These are phyloP conservation scores for Aphaenogaster ashmeadi DNA, from an alignment of 1,140 invertebrate species.

Conservation along the genomic window DNA sequence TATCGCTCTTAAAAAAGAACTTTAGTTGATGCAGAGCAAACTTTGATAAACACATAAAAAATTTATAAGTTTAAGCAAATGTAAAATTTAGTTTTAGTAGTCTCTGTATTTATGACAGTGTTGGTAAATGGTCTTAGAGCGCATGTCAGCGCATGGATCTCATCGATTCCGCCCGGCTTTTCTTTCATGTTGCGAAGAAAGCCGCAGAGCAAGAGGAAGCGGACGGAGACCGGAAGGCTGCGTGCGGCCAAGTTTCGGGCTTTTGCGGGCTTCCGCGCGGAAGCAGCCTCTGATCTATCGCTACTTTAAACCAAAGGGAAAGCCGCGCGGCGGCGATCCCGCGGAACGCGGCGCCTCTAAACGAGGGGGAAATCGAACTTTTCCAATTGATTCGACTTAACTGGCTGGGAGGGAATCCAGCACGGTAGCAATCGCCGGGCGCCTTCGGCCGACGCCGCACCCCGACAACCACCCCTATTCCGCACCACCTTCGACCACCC, in stretches of 20 bases:
- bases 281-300: slow-evolving; percentile 77
- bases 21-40: background rate
- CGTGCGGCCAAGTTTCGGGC: slow-evolving; percentile 68
- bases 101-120: background rate
- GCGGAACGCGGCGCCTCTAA: slow-evolving; percentile 73
- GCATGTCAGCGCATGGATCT: slow-evolving; percentile 8
- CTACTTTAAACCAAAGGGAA: slow-evolving; percentile 75
- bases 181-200: slow-evolving; percentile 34
- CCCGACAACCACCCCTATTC: slow-evolving; percentile 16
- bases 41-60: background rate
- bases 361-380: slow-evolving; percentile 79
- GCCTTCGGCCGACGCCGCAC: slow-evolving; percentile 39
- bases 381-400: slow-evolving; percentile 81
- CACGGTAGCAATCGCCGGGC: slow-evolving; percentile 61
- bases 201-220: slow-evolving; percentile 47
- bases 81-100: background rate
- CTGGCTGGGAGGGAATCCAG: slow-evolving; percentile 62
- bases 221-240: slow-evolving; percentile 53
- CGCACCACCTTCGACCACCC: slow-evolving; percentile 41
- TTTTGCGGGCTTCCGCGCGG: slow-evolving; percentile 69
- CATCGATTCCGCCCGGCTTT: slow-evolving; percentile 48
- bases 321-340: slow-evolving; percentile 60
- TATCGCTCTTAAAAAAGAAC: background rate
- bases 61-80: background rate
- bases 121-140: background rate